These are phyloP conservation scores for Marmota flaviventris DNA, from an alignment of 2,113 vertebrate species.

Conservation along the genomic window DNA sequence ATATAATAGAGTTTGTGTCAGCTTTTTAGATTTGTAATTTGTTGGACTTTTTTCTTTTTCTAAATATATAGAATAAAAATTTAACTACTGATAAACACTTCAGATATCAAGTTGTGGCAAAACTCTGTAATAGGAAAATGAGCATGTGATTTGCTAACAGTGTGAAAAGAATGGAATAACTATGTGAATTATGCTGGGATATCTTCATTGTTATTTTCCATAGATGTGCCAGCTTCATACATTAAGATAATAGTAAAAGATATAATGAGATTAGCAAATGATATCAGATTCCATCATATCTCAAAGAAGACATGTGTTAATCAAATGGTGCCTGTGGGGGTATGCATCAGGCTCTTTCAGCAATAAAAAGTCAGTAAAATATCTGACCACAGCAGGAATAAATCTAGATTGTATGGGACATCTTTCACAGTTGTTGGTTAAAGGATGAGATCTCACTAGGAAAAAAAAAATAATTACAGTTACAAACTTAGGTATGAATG, in stretches of 20 bases:
- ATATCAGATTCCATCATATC: not conserved
- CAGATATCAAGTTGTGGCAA: not conserved
- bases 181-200: not conserved
- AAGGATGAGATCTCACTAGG: not conserved
- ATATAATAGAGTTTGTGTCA: not conserved
- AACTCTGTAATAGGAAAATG: not conserved
- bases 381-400: not conserved
- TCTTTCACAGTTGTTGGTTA: not conserved
- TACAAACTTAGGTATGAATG: not conserved
- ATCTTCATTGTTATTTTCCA: not conserved
- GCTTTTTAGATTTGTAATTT: not conserved
- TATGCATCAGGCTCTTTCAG: not conserved
- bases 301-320: not conserved
- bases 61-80: not conserved
- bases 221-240: not conserved
- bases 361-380: not conserved
- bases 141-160: not conserved
- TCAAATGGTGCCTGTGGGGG: accelerated
- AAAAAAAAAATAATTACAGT: constrained; percentile 15
- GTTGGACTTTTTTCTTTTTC: not conserved
- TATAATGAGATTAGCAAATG: not conserved
- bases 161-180: constrained; percentile 8
- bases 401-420: not conserved
- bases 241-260: not conserved
- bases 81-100: not conserved